Base-by-base conservation (phyloP, 2,113 vertebrate genomes). In the Corythoichthys intestinalis region DNA sequence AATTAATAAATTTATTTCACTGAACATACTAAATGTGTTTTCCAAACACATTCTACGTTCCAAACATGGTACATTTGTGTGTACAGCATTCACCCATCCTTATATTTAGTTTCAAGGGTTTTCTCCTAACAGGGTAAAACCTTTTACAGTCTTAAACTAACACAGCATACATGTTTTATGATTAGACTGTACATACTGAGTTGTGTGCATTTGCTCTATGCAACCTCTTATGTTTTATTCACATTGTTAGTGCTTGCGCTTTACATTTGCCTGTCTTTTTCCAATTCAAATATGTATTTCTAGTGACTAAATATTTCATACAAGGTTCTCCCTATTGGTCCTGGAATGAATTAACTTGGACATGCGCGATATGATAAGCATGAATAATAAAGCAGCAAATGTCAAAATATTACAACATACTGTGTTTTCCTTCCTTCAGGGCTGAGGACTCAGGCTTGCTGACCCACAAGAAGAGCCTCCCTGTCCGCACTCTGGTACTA, bases 401-500 rank as follows among this genome's bases (percentile, higher is more conserved):
- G 61, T 46, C 6, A 34, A 7, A 14, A 63, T 63, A 13, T 13
- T 28, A 47, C 6, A 14, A 11, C 13, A 10, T 62, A 46, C 6
- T 1, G 38, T 14, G 35, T 38, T 53, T 17, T 66, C 8, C 12
- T 5, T 7, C 2, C 20, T 60, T 49, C 85, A 98, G 96, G 96
- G 85, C 91, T 39, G 95, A 94, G 73, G 96, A 98, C 75, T 94
- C 94, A 0, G 96, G 95, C 50, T 81, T 94, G 39, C 90, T 98
- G 9, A 93, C 91, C 58, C 93, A 96, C 49, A 98, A 96, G 81
- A 94, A 96, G 9, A 94, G 91, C 75, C 90, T 98, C 47, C 96
- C 96, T 0, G 91, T 98, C 38, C 92, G 91, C 41, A 89, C 91
- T 70, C 89, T 98, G 54, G 90, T 95, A 63, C 87, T 98, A 72